Base-by-base conservation (phyloP, 2,113 vertebrate species). In the Pavo muticus region DNA sequence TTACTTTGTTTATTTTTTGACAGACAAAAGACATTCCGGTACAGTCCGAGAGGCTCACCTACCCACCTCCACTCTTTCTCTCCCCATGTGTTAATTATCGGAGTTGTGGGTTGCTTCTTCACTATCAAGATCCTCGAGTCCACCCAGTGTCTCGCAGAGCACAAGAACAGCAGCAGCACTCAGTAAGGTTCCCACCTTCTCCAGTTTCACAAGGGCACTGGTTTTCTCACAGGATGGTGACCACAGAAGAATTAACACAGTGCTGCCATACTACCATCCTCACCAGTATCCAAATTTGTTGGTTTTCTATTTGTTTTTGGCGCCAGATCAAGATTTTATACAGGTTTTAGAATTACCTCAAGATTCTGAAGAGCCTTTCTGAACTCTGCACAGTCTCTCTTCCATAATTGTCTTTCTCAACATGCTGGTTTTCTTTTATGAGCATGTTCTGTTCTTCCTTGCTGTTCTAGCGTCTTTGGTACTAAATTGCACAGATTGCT, bases 41-140 rank as follows among this genome's bases (percentile, higher is more conserved):
- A 20, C 47, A 82, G 19, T 39, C 78, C 57, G 95, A 87, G 67
- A 78, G 15, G 76, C 21, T 54, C 39, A 73, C 12, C 25, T 94
- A 35, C 65, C 90, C 86, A 80, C 67, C 95, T 40, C 96, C 97
- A 4, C 65, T 96, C 35, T 84, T 84, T 45, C 56, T 93, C 19
- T 86, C 95, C 18, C 76, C 88, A 0, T 97, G 90, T 74, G 78
- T 69, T 71, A 90, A 4, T 63, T 88, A 88, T 39, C 72, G 91
- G 40, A 83, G 35, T 8, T 96, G 95, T 6, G 56, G 77, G 35
- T 47, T 95, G 44, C 30, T 75, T 79, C 81, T 93, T 75, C 96
- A 77, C n/a, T 93, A 11, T 30, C 45, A 23, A 12, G 84, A 97
- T 47, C 90, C 93, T 25, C 48, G 16, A n/a, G 23, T 30, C 12